Evolutionary conservation across 2,113 vertebrate genomes (phyloP).

Genomic region (Chionomys nivalis): DNA sequence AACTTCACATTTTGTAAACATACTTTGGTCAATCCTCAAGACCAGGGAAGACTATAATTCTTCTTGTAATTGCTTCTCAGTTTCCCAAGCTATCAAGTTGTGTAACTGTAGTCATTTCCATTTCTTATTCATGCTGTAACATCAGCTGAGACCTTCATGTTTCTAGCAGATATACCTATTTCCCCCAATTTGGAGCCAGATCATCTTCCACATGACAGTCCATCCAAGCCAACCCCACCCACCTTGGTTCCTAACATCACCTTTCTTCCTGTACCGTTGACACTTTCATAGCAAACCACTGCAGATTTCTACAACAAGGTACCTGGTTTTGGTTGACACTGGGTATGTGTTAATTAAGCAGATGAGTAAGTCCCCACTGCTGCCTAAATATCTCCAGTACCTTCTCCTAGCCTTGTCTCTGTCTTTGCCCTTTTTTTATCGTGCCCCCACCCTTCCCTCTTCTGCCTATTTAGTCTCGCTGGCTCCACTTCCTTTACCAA

Average conservation of each 20-base stretch:
- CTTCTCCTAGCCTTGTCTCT: background rate
- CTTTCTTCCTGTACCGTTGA: background rate
- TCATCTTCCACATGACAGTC: background rate
- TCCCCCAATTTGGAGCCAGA: background rate
- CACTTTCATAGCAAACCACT: background rate
- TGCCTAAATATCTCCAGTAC: background rate
- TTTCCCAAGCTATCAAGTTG: conserved; percentile 24
- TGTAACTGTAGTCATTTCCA: background rate
- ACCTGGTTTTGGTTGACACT: background rate
- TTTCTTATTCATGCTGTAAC: conserved; percentile 65
- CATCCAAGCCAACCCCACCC: background rate
- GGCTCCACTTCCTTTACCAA: background rate
- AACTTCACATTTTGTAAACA: background rate
- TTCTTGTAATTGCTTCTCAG: background rate
- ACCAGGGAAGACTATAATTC: background rate
- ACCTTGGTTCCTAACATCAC: background rate
- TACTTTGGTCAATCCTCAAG: background rate
- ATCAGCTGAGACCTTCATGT: conserved; percentile 34
- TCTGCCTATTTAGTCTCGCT: background rate
- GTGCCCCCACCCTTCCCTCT: no score
- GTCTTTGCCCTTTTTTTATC: background rate
- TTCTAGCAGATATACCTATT: background rate
- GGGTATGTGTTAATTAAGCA: background rate
- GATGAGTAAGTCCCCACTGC: background rate
- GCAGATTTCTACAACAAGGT: background rate